Base-by-base conservation (phyloP, 2,888 invertebrate genomes). In the Protophormia terraenovae region DNA sequence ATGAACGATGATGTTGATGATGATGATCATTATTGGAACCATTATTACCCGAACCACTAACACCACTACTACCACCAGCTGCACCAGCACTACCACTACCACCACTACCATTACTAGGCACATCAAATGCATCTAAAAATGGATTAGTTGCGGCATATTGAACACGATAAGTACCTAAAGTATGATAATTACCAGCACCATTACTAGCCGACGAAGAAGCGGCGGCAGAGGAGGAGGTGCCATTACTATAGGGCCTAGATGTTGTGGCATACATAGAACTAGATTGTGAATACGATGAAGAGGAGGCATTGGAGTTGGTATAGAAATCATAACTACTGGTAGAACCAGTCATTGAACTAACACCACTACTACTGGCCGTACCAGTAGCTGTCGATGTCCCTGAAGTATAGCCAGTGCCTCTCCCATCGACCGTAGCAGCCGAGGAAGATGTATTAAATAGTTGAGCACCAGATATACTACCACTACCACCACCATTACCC, bases 61-160 rank as follows among this genome's bases (percentile, higher is more conserved):
- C 58, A 6, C 12, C 38, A n/a, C 24, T 62, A 64, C 80, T 78
- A 55, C 76, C 71, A 58, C 73, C 69, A 71, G 73, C n/a, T n/a
- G n/a, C 81, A 84, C 80, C 60, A 60, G 47, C 41, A 41, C 55
- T 81, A 86, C 77, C 81, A 24, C 88, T 84, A 84, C 86, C 85
- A 79, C 78, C 88, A 76, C 73, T 55, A 35, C 58, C 53, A 60
- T 82, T 84, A 58, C 84, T 78, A 41, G 90, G 88, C 79, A 91
- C 91, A 86, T 93, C 93, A 87, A 93, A 92, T 87, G 91, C 91
- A 84, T 92, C 92, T 87, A 93, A 89, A 89, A 93, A 93, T 84
- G 93, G 93, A 91, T 93, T 93, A 66, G 93, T 93, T 84, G 93
- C 93, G 73, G 93, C 92, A 89, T 93, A 93, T 88, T 93, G 93